A percentile compares a stretch with the other conserved stretches of the same genome.
These are phyloP conservation scores for Strix uralensis DNA, from an alignment of 2,113 vertebrate genomes.

Conservation along the genomic window DNA sequence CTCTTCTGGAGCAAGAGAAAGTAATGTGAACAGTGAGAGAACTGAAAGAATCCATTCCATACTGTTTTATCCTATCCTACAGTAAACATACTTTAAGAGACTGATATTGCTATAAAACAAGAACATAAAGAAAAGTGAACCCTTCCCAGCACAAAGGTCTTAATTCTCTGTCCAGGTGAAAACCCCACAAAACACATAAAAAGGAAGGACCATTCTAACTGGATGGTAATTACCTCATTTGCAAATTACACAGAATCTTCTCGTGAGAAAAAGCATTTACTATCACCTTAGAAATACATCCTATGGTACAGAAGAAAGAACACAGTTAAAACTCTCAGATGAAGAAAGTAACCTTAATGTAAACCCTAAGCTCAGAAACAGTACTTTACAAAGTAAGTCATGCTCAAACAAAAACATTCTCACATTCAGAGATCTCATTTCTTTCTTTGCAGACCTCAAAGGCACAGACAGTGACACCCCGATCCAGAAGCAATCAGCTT, in stretches of 20 bases:
- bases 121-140: neutral
- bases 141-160: neutral
- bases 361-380: neutral
- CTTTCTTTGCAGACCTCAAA: neutral
- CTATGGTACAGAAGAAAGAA: accelerated
- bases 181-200: neutral
- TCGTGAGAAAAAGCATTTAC: neutral
- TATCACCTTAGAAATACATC: neutral
- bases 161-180: neutral
- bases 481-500: neutral
- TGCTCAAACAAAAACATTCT: neutral
- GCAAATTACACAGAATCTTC: neutral
- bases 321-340: neutral
- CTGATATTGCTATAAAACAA: neutral
- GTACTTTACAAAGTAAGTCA: neutral
- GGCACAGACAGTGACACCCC: neutral
- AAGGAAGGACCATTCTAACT: neutral
- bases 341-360: neutral
- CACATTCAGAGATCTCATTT: neutral
- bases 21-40: neutral
- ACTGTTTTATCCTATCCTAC: neutral
- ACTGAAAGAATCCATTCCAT: neutral
- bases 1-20: neutral
- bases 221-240: neutral
- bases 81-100: neutral